Conservation (phyloP, 1,140 invertebrate species). For the Arion vulgaris region DNA sequence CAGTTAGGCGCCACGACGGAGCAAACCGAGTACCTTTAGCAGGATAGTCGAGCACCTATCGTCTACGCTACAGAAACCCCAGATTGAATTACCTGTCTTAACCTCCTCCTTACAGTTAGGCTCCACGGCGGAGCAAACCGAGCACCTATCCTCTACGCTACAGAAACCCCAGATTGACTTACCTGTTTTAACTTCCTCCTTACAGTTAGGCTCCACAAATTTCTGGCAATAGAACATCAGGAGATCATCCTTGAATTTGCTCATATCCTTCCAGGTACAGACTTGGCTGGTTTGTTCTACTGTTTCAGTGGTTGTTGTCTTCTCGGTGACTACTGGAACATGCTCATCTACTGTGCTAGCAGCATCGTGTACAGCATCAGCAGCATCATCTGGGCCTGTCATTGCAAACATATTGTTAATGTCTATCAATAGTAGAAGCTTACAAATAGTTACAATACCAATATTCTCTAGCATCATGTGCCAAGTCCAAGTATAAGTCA, state of each 20-base stretch:
- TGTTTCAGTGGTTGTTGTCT: background rate
- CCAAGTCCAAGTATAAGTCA: too few relatives aligned
- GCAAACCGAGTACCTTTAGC: too few relatives aligned
- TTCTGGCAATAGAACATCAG: constrained; percentile 82
- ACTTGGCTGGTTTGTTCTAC: constrained; percentile 10
- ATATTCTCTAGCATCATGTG: too few relatives aligned
- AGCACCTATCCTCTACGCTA: too few relatives aligned
- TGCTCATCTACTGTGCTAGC: background rate
- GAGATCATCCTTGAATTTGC: constrained; percentile 79
- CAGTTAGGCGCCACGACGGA: constrained; percentile 66
- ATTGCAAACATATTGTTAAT: background rate
- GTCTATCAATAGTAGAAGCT: too few relatives aligned
- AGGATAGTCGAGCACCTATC: too few relatives aligned
- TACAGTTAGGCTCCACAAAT: constrained; percentile 71
- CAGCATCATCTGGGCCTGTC: background rate
- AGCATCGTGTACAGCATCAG: background rate
- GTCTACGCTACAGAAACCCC: too few relatives aligned
- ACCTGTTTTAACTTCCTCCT: constrained; percentile 58
- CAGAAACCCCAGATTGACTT: too few relatives aligned
- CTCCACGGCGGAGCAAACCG: too few relatives aligned
- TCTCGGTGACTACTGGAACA: background rate
- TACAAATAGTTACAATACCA: too few relatives aligned
- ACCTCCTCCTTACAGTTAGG: constrained; percentile 66
- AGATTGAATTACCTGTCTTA: too few relatives aligned
- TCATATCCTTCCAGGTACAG: constrained; percentile 59